phyloP scores from a whole-genome alignment of 1,140 invertebrate species.

The Drosophila novamexicana region DNA sequence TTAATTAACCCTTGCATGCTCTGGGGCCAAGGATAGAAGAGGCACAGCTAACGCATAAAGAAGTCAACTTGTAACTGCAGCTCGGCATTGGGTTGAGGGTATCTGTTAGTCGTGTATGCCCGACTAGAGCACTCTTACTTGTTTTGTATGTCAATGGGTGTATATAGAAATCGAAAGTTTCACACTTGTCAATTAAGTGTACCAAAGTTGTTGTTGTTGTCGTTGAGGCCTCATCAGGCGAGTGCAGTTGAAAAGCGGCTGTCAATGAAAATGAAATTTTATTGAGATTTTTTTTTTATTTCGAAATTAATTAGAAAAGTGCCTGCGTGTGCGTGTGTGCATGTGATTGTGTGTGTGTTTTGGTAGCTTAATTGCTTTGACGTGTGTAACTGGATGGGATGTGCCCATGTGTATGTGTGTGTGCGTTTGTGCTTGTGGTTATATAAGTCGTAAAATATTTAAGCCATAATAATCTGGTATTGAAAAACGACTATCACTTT shows the following conservation, averaged over 20 bases:
- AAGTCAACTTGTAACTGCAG: no score
- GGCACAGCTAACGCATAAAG: no score
- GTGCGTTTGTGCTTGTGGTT: constrained; percentile 56
- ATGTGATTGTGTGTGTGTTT: constrained; percentile 54
- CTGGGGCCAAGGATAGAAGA: no score
- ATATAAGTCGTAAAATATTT: constrained; percentile 83
- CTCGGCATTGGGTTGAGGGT: no score
- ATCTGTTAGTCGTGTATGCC: no score
- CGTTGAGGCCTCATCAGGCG: constrained; percentile 57
- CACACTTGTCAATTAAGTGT: constrained; percentile 83
- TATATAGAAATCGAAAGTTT: constrained; percentile 83
- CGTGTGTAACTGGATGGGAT: constrained; percentile 34
- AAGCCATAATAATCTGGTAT: constrained; percentile 81
- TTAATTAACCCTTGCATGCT: no score
- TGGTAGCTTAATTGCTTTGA: constrained; percentile 77
- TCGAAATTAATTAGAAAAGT: constrained; percentile 80
- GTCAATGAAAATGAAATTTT: constrained; percentile 83
- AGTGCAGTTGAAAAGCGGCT: constrained; percentile 79
- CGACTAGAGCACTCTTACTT: no score
- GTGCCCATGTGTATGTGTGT: constrained; percentile 2
- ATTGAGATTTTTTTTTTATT: constrained; percentile 73
- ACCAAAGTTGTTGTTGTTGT: constrained; percentile 50
- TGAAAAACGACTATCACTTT: constrained; percentile 82
- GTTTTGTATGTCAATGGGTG: constrained; percentile 79
- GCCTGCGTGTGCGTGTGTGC: constrained; percentile 31